Conservation (phyloP, 2,888 invertebrate species). For the Eledona agricola region DNA sequence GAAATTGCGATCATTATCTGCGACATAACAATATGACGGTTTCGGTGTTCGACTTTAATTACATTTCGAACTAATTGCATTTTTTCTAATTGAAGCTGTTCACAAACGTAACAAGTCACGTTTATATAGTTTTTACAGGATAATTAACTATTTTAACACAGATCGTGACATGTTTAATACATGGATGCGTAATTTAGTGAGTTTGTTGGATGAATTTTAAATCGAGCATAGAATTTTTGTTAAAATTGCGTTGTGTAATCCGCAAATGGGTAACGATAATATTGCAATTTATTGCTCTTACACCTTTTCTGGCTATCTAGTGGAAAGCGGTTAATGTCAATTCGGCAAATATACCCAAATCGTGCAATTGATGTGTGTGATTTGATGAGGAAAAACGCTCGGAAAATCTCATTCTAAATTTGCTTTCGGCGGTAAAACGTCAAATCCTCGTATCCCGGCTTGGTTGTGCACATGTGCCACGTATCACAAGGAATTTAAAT, state of each 20-base stretch:
- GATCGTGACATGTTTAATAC: conserved; percentile 28
- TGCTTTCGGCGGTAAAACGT: conserved; percentile 7
- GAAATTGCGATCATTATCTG: no score
- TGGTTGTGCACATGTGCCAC: conserved; percentile 7
- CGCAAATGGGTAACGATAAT: no score
- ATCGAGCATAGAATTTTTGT: conserved; percentile 12
- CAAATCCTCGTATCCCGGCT: no score
- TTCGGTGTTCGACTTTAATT: conserved; percentile 5
- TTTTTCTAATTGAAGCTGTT: conserved; percentile 10
- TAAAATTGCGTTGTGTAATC: no score
- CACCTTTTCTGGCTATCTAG: no score
- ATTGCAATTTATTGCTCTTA: no score
- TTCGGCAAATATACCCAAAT: background rate
- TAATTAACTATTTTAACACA: conserved; percentile 24
- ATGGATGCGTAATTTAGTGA: conserved; percentile 23
- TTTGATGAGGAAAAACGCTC: background rate
- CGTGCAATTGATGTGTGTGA: background rate
- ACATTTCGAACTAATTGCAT: conserved; percentile 6
- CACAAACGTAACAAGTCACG: conserved; percentile 11
- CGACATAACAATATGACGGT: conserved; percentile 1
- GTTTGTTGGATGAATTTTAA: conserved; percentile 24
- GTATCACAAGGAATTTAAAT: conserved; percentile 14
- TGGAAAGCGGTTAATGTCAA: no score
- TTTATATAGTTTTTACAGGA: conserved; percentile 21
- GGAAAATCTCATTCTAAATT: conserved; percentile 11